A percentile compares a stretch with the other conserved stretches of the same genome.
Evolutionary conservation across 2,113 vertebrate species (phyloP).

Genomic region (Ginglymostoma cirratum): DNA sequence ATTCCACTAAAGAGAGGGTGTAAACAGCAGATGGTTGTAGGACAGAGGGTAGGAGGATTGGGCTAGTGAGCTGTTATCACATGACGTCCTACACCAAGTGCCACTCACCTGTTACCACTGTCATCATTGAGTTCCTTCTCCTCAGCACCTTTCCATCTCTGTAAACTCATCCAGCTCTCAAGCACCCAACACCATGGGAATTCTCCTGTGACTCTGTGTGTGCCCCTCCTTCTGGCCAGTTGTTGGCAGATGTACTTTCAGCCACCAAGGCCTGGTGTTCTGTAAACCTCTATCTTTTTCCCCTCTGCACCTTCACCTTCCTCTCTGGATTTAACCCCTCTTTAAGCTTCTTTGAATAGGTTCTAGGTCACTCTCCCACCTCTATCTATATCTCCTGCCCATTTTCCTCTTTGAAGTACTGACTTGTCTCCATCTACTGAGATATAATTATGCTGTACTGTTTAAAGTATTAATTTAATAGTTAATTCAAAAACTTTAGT

Average conservation of each 20-base stretch:
- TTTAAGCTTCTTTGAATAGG: too few species aligned
- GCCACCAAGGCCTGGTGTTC: not conserved
- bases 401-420: not conserved
- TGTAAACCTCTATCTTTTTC: not conserved
- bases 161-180: not conserved
- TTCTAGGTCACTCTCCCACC: too few species aligned
- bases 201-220: not conserved
- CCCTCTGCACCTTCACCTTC: not conserved
- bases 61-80: not conserved
- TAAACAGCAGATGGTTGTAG: not conserved
- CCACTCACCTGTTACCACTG: not conserved
- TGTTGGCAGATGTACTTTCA: not conserved
- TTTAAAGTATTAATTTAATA: not conserved
- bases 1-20: not conserved
- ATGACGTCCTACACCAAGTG: not conserved
- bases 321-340: not conserved
- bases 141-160: not conserved
- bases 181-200: not conserved
- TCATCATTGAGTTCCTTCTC: not conserved
- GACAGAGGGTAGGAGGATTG: not conserved
- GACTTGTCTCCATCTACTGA: not conserved
- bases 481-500: not conserved
- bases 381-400: too few species aligned
- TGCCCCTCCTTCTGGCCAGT: too few species aligned
- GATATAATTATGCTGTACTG: not conserved